Percentiles rank a stretch among this genome's conserved stretches.
Conservation (phyloP, 2,888 invertebrate genomes). For the Craniophora ligustri region DNA sequence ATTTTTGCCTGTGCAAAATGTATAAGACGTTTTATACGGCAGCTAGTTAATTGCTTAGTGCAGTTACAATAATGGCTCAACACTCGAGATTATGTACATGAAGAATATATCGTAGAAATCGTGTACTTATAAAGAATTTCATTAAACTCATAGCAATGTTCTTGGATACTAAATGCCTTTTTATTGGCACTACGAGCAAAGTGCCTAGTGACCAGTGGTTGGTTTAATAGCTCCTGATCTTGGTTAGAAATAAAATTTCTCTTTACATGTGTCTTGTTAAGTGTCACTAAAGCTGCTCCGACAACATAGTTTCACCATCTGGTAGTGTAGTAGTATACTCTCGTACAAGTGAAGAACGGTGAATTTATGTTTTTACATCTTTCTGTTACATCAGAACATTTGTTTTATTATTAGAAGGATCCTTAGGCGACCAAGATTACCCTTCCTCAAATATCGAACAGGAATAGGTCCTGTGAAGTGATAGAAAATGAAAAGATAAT, state of each 20-base stretch:
- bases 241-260: neutral
- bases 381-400: too few relatives aligned
- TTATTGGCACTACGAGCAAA: neutral
- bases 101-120: too few relatives aligned
- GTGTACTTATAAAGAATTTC: too few relatives aligned
- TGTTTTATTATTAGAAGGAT: conserved; percentile 4
- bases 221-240: neutral
- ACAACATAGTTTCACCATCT: neutral
- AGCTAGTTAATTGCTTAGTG: conserved; percentile 3
- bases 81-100: neutral
- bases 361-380: neutral
- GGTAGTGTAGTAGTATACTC: neutral
- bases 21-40: neutral
- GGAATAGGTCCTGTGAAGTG: conserved; percentile 56
- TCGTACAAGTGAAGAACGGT: neutral
- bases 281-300: neutral
- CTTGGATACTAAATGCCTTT: neutral
- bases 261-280: neutral
- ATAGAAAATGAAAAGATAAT: conserved; percentile 68
- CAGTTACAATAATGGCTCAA: conserved; percentile 8
- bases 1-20: too few relatives aligned
- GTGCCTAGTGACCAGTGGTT: neutral
- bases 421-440: conserved; percentile 64
- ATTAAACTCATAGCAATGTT: too few relatives aligned
- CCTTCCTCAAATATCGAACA: conserved; percentile 50